These are phyloP conservation scores for Leucozona laternaria DNA, from an alignment of 2,888 invertebrate genomes.

Conservation along the genomic window DNA sequence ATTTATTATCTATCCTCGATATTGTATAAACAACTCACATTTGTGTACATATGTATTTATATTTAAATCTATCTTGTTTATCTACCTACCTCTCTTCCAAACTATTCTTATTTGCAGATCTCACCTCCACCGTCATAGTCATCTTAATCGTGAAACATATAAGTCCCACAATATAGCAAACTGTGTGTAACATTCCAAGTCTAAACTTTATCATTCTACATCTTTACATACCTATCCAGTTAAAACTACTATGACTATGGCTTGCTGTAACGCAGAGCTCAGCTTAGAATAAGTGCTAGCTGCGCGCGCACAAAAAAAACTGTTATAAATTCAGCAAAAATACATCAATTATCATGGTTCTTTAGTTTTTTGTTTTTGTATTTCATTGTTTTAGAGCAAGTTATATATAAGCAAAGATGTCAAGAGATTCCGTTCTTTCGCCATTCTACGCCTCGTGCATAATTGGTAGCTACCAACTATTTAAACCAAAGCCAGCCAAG, in stretches of 20 bases:
- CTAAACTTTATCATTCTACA: neutral
- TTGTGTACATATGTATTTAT: constrained; percentile 7
- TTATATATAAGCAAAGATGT: constrained; percentile 55
- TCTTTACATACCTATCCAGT: neutral
- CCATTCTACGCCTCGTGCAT: constrained; percentile 54
- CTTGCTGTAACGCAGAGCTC: constrained; percentile 1
- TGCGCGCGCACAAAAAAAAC: constrained; percentile 39
- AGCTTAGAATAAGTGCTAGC: neutral
- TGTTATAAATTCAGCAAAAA: constrained; percentile 58
- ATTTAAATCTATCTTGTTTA: constrained; percentile 6
- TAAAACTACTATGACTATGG: neutral
- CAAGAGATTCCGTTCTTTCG: constrained; percentile 67
- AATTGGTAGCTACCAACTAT: constrained; percentile 41
- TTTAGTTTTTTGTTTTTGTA: constrained; percentile 10
- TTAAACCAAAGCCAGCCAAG: constrained; percentile 13
- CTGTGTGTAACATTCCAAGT: constrained; percentile 32
- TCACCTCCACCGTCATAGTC: neutral
- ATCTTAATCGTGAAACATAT: constrained; percentile 9
- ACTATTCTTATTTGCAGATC: constrained; percentile 34
- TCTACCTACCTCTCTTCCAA: neutral
- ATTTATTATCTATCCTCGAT: constrained; percentile 55
- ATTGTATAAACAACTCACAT: constrained; percentile 33
- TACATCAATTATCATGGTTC: constrained; percentile 62
- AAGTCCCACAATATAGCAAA: neutral
- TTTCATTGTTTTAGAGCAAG: constrained; percentile 39